Evolutionary conservation across 92 coral and sea anemone species (phyloP).

Genomic region (Metridium senile): DNA sequence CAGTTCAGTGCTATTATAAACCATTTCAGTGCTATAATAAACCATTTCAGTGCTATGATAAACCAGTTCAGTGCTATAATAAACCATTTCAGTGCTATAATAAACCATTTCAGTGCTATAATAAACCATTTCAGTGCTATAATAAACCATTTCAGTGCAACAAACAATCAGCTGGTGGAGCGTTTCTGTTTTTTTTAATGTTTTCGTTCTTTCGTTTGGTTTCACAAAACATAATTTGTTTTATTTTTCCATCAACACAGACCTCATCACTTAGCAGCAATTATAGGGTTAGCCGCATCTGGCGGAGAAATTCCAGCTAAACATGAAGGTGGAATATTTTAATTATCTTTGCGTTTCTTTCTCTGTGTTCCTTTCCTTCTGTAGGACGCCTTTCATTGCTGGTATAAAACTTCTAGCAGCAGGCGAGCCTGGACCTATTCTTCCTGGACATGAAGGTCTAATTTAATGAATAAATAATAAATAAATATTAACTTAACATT

Average conservation of each 20-base stretch:
- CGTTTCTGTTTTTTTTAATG: not conserved
- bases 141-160: too few relatives aligned
- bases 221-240: too few relatives aligned
- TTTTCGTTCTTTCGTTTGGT: not conserved
- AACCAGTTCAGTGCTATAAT: not conserved
- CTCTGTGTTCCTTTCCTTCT: conserved; percentile 4
- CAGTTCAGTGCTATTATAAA: too few relatives aligned
- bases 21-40: not conserved
- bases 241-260: conserved; percentile 45
- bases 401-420: conserved; percentile 52
- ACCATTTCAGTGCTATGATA: not conserved
- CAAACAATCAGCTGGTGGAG: too few relatives aligned
- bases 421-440: conserved; percentile 46
- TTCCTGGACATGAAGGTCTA: conserved; percentile 36
- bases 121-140: too few relatives aligned
- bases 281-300: conserved; percentile 61
- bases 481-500: not conserved
- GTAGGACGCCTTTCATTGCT: conserved; percentile 33
- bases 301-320: conserved; percentile 60
- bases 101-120: too few relatives aligned
- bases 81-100: not conserved
- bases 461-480: not conserved
- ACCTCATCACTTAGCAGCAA: conserved; percentile 73
- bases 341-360: not conserved
- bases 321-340: conserved; percentile 44